Evolutionary conservation across 2,797 vertebrate species (phyloP).

Genomic region (Pangasius mekongensis): DNA sequence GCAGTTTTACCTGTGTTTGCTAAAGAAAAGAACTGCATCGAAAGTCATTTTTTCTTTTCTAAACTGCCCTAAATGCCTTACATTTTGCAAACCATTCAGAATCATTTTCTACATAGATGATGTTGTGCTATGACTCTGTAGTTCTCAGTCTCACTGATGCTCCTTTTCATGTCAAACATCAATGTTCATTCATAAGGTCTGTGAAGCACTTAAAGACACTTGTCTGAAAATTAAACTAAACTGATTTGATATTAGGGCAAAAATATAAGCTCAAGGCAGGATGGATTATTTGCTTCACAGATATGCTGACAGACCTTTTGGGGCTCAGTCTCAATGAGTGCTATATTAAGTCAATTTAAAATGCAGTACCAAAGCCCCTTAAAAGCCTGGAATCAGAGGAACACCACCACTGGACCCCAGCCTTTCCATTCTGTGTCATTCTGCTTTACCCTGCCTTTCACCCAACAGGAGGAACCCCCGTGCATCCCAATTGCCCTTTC

Average conservation of each 20-base stretch:
- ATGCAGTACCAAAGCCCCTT: slow-evolving; percentile 67
- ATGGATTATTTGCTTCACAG: slow-evolving; percentile 77
- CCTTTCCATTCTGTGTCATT: slow-evolving; percentile 73
- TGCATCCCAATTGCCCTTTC: slow-evolving; percentile 71
- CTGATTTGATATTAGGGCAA: slow-evolving; percentile 23
- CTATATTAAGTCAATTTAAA: slow-evolving; percentile 53
- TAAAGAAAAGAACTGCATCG: slow-evolving; percentile 41
- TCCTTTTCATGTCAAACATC: slow-evolving; percentile 75
- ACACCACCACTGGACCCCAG: slow-evolving; percentile 69
- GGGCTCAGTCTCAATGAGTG: slow-evolving; percentile 65
- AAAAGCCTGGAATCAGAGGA: slow-evolving; percentile 73
- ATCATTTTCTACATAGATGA: slow-evolving; percentile 65
- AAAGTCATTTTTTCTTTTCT: slow-evolving; percentile 47
- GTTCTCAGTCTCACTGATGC: slow-evolving; percentile 63
- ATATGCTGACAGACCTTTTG: slow-evolving; percentile 73
- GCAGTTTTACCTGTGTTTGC: slow-evolving; percentile 28
- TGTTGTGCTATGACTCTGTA: slow-evolving; percentile 52
- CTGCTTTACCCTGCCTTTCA: slow-evolving; percentile 78
- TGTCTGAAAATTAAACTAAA: slow-evolving; percentile 35
- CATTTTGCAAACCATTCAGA: slow-evolving; percentile 56
- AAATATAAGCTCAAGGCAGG: slow-evolving; percentile 45
- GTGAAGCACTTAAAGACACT: slow-evolving; percentile 73
- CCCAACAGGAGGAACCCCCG: slow-evolving; percentile 78
- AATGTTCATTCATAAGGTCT: slow-evolving; percentile 71
- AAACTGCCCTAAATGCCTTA: slow-evolving; percentile 49